phyloP scores from a whole-genome alignment of 1,140 invertebrate genomes.

The Tribolium castaneum region DNA sequence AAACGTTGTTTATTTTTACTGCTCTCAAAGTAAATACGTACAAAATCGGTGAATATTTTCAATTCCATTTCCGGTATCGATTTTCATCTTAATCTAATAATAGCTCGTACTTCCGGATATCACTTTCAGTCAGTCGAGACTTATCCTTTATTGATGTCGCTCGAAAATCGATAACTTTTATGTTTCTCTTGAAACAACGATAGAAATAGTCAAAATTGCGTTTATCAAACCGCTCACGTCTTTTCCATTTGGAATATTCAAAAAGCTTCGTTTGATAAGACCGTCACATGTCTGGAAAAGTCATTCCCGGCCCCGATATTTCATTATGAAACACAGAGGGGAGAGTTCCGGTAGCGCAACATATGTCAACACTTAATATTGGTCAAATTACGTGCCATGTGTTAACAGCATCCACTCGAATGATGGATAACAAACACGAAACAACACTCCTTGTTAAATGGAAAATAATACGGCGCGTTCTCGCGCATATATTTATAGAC shows the following conservation, averaged over 20 bases:
- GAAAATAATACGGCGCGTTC: background rate
- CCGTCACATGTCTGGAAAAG: background rate
- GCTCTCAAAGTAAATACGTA: background rate
- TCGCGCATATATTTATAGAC: background rate
- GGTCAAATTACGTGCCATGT: conserved; percentile 38
- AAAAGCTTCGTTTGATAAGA: background rate
- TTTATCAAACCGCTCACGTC: background rate
- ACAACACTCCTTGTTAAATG: conserved; percentile 17
- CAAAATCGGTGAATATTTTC: background rate
- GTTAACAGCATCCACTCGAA: conserved; percentile 3
- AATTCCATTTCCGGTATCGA: background rate
- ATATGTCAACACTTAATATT: conserved; percentile 41
- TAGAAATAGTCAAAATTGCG: background rate
- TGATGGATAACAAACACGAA: conserved; percentile 30
- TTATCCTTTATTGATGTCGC: background rate
- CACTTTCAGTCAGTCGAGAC: background rate
- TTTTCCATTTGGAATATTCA: background rate
- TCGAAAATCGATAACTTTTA: background rate
- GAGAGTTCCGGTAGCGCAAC: conserved; percentile 1
- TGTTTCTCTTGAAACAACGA: background rate
- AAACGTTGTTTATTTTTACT: background rate
- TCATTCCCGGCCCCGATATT: background rate
- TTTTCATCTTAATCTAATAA: background rate
- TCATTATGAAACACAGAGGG: conserved; percentile 1
- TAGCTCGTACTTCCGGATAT: background rate